Evolutionary conservation across 2,797 vertebrate genomes (phyloP).

Genomic region (Periophthalmus magnuspinnatus): DNA sequence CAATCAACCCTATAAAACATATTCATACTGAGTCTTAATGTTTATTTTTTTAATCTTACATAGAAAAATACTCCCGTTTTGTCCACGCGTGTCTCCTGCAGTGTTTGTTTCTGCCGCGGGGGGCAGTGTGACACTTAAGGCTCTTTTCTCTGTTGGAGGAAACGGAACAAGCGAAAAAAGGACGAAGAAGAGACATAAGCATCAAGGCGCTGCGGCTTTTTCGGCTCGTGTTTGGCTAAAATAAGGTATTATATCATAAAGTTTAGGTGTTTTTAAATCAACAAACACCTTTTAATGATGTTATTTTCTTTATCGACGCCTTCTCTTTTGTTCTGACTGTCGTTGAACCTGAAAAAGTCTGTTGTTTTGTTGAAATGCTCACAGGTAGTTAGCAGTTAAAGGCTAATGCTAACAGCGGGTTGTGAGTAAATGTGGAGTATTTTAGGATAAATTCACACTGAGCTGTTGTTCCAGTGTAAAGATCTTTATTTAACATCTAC

Average conservation of each 20-base stretch:
- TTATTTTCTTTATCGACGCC: not conserved
- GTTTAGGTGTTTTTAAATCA: not conserved
- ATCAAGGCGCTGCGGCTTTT: constrained; percentile 19
- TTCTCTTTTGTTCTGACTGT: not conserved
- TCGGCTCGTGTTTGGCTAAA: constrained; percentile 30
- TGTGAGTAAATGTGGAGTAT: not conserved
- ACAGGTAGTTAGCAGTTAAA: not conserved
- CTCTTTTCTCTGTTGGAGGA: constrained; percentile 6
- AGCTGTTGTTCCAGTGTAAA: too few species aligned
- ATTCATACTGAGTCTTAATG: too few species aligned
- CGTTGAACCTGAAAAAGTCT: not conserved
- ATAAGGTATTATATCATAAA: constrained; percentile 44
- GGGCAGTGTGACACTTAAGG: not conserved
- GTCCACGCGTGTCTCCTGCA: too few species aligned
- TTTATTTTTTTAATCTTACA: too few species aligned
- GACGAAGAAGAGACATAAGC: constrained; percentile 28
- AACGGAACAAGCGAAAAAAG: not conserved
- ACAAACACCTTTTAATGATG: not conserved
- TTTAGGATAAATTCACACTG: not conserved
- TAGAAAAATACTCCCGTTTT: too few species aligned
- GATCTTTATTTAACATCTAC: too few species aligned
- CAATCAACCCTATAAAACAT: too few species aligned
- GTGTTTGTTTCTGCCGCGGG: not conserved
- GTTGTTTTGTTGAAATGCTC: not conserved
- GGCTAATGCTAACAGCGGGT: not conserved